Evolutionary conservation across 1,140 invertebrate species (phyloP).

Genomic region (Achroia grisella): DNA sequence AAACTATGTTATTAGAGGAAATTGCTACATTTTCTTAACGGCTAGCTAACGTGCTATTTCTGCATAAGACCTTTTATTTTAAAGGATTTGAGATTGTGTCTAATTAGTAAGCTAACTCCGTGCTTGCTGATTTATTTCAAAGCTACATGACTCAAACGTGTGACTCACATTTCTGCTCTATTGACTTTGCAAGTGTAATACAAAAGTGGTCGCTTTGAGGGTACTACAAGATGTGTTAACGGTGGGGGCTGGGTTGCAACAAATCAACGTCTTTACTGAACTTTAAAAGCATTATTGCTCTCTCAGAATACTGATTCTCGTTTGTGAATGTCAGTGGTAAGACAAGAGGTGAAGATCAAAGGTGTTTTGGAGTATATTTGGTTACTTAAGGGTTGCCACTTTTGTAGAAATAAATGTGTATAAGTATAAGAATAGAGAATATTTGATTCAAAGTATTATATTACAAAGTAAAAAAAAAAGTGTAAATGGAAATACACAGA

Average conservation of each 20-base stretch:
- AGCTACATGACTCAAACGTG: constrained; percentile 10
- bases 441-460: too few species aligned
- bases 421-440: too few species aligned
- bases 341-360: too few species aligned
- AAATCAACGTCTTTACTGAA: constrained; percentile 21
- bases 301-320: too few species aligned
- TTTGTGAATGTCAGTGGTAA: too few species aligned
- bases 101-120: constrained; percentile 19
- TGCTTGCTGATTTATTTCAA: constrained; percentile 18
- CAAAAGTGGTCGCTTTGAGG: constrained; percentile 9
- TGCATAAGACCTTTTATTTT: constrained; percentile 1
- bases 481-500: too few species aligned
- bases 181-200: constrained; percentile 15
- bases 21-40: too few species aligned
- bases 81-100: constrained; percentile 10
- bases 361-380: too few species aligned
- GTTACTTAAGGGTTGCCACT: too few species aligned
- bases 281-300: constrained; percentile 2
- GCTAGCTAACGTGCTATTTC: not conserved
- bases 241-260: constrained; percentile 7
- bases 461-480: too few species aligned
- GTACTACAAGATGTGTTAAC: not conserved
- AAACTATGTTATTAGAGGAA: too few species aligned
- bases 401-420: too few species aligned
- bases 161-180: constrained; percentile 19